Conservation (phyloP, 1,140 invertebrate species). For the Aphelenchoides fujianensis region DNA sequence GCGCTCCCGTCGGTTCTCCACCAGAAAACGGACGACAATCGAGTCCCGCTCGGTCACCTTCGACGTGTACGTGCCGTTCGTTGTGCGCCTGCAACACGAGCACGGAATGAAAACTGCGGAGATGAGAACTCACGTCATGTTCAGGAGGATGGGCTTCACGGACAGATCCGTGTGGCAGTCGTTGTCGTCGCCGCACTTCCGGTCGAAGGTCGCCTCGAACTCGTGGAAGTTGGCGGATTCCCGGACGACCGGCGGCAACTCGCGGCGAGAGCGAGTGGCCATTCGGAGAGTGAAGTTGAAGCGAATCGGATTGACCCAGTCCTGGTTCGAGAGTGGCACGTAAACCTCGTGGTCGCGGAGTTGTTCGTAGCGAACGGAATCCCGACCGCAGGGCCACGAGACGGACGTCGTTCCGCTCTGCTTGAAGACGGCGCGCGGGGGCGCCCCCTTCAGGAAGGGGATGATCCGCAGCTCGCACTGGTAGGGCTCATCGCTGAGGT, state of each 20-base stretch:
- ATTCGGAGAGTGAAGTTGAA: slow-evolving; percentile 56
- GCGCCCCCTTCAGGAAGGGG: slow-evolving; percentile 38
- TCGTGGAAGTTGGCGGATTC: slow-evolving; percentile 18
- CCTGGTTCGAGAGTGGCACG: slow-evolving; percentile 34
- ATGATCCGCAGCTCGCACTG: slow-evolving; percentile 45
- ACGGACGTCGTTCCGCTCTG: neutral
- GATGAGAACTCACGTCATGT: slow-evolving; percentile 41
- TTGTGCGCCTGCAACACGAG: slow-evolving; percentile 17
- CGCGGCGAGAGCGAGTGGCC: neutral
- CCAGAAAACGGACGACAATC: slow-evolving; percentile 44
- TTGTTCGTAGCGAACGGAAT: slow-evolving; percentile 21
- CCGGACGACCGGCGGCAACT: slow-evolving; percentile 18
- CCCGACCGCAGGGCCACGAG: slow-evolving; percentile 37
- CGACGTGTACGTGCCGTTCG: slow-evolving; percentile 36
- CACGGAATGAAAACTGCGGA: slow-evolving; percentile 26
- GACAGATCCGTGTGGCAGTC: slow-evolving; percentile 49
- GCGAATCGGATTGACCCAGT: slow-evolving; percentile 59
- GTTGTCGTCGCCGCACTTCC: slow-evolving; percentile 52
- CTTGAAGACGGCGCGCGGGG: slow-evolving; percentile 24
- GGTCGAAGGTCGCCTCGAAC: slow-evolving; percentile 46
- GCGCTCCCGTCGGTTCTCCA: slow-evolving; percentile 46
- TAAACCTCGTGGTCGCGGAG: slow-evolving; percentile 24
- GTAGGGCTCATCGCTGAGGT: slow-evolving; percentile 31
- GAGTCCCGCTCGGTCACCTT: slow-evolving; percentile 52
- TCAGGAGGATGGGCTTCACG: slow-evolving; percentile 34